Percentiles rank a stretch among this genome's conserved stretches.
phyloP scores from a whole-genome alignment of 2,888 invertebrate species.

The Imbricaverruca yamaguchii region DNA sequence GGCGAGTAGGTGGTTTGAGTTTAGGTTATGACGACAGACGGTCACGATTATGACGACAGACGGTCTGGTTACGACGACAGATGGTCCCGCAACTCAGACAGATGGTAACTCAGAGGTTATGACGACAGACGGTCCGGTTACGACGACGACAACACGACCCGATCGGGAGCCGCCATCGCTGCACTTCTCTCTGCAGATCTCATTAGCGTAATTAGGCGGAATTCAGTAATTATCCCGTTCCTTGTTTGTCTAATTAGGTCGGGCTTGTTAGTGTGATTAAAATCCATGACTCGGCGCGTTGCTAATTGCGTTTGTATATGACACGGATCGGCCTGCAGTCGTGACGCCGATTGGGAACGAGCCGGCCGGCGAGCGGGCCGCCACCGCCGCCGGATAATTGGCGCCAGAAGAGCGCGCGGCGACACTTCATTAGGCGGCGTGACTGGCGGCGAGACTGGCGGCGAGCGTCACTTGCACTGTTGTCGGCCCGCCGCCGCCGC shows the following conservation, averaged over 20 bases:
- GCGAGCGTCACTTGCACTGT: no score
- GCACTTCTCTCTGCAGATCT: neutral
- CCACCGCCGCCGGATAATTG: neutral
- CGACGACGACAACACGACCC: neutral
- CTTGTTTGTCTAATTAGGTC: constrained; percentile 23
- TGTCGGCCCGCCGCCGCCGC: no score
- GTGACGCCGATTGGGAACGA: neutral
- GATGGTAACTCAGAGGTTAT: no score
- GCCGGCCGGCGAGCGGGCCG: neutral
- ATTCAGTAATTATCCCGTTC: constrained; percentile 20
- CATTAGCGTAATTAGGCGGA: constrained; percentile 22
- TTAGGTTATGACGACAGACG: no score
- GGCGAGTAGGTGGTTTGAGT: no score
- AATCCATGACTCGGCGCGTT: constrained; percentile 1
- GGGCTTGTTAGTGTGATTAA: constrained; percentile 23
- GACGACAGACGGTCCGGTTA: no score
- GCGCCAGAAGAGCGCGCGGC: neutral
- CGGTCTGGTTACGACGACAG: no score
- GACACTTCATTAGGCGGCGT: neutral
- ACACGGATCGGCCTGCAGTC: neutral
- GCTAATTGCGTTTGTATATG: constrained; percentile 20
- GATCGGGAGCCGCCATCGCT: neutral
- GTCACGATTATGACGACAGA: no score
- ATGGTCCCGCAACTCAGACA: no score
- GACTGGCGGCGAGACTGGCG: neutral